phyloP scores from a whole-genome alignment of 1,140 invertebrate species.

The Ruditapes philippinarum region DNA sequence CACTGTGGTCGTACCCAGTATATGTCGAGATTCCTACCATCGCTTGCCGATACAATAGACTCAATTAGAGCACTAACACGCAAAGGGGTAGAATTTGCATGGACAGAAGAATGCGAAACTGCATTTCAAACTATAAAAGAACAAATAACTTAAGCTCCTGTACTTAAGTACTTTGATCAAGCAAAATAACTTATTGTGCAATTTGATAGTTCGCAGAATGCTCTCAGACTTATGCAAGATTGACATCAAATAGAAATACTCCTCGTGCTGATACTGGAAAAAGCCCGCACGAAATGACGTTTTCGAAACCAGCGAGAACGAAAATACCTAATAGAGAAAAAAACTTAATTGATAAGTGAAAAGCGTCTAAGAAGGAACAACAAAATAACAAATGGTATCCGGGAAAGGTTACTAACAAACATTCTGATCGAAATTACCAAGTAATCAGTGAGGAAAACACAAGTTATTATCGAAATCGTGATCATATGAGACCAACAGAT shows the following conservation, averaged over 20 bases:
- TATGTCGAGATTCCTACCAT: slow-evolving; percentile 81
- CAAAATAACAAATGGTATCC: too few relatives aligned
- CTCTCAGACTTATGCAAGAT: slow-evolving; percentile 85
- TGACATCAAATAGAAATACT: slow-evolving; percentile 73
- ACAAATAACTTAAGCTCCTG: slow-evolving; percentile 67
- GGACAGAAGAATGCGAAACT: slow-evolving; percentile 1
- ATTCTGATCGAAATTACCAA: too few relatives aligned
- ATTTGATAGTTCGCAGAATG: slow-evolving; percentile 77
- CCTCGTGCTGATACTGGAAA: slow-evolving; percentile 63
- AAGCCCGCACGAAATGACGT: too few relatives aligned
- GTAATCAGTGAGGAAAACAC: too few relatives aligned
- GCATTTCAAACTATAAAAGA: slow-evolving; percentile 76
- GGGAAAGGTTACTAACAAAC: too few relatives aligned
- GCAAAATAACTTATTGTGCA: slow-evolving; percentile 71
- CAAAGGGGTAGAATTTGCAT: slow-evolving; percentile 29
- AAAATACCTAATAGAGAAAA: too few relatives aligned
- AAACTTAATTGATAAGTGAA: too few relatives aligned
- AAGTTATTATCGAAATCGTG: too few relatives aligned
- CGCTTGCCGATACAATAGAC: slow-evolving; percentile 72
- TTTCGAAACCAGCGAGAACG: too few relatives aligned
- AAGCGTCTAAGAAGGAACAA: too few relatives aligned
- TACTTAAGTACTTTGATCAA: slow-evolving; percentile 75
- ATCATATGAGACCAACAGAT: too few relatives aligned
- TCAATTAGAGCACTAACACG: slow-evolving; percentile 8
- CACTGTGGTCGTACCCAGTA: slow-evolving; percentile 82